Conservation (phyloP, 2,888 invertebrate genomes). For the Polyommatus iphigenia region DNA sequence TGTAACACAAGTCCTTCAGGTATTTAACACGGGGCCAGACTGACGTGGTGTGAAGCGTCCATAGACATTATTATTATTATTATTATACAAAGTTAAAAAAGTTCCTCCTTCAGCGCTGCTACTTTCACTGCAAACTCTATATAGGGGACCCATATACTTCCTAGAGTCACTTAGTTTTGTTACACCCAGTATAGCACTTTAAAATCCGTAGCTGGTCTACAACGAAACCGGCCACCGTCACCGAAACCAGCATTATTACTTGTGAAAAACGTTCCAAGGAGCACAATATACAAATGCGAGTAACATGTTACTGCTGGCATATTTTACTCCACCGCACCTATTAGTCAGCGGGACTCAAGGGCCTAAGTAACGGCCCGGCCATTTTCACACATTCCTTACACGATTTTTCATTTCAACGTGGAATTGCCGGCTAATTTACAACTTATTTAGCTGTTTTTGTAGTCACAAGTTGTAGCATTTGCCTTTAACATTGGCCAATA, state of each 20-base stretch:
- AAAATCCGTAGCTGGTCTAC: not conserved
- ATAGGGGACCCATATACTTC: too few species aligned
- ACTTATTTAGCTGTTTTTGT: conserved; percentile 1
- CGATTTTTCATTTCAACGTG: conserved; percentile 36
- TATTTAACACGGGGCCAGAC: too few species aligned
- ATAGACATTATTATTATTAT: too few species aligned
- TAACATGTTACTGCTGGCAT: conserved; percentile 29
- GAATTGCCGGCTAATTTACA: conserved; percentile 9
- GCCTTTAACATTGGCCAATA: too few species aligned
- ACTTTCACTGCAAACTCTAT: too few species aligned
- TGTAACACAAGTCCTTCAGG: too few species aligned
- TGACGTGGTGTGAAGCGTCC: too few species aligned
- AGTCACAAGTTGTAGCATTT: not conserved
- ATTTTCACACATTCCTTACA: conserved; percentile 35
- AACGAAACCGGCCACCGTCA: not conserved
- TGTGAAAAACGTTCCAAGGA: not conserved
- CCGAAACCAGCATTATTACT: not conserved
- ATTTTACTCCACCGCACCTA: conserved; percentile 38
- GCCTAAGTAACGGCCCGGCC: conserved; percentile 33
- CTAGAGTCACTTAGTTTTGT: too few species aligned
- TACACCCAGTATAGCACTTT: too few species aligned
- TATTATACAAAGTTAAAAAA: too few species aligned
- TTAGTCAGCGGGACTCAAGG: conserved; percentile 38
- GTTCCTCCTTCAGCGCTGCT: too few species aligned
- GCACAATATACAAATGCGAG: conserved; percentile 3